These are phyloP conservation scores for Leucophenga montana DNA, from an alignment of 2,888 invertebrate genomes.

Conservation along the genomic window DNA sequence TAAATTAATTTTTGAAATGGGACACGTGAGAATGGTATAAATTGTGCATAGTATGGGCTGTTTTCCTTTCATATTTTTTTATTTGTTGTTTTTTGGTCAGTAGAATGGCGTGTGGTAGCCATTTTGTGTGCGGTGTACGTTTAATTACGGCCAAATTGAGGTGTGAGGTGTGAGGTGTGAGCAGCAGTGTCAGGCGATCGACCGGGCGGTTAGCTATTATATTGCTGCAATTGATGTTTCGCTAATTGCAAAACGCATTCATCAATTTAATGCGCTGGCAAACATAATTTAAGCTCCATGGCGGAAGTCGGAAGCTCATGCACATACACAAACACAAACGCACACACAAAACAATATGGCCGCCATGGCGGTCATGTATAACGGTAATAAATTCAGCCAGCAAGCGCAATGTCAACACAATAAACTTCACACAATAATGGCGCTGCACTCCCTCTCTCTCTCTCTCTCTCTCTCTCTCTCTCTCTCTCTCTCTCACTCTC, in stretches of 20 bases:
- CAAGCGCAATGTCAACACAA: constrained; percentile 25
- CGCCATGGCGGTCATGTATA: constrained; percentile 24
- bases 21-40: constrained; percentile 18
- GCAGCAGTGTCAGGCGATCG: neutral
- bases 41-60: neutral
- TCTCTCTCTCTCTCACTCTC: neutral
- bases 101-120: neutral
- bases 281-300: constrained; percentile 21
- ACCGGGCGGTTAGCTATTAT: neutral
- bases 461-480: neutral
- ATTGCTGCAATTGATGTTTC: constrained; percentile 14
- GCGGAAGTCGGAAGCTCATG: constrained; percentile 18
- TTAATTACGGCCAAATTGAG: neutral
- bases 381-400: constrained; percentile 21
- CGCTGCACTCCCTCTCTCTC: neutral
- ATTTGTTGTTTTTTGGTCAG: neutral
- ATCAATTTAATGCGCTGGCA: constrained; percentile 22
- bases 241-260: constrained; percentile 27
- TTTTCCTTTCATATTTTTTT: neutral
- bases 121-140: neutral
- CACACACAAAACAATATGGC: constrained; percentile 17
- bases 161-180: neutral
- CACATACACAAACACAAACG: neutral
- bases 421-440: constrained; percentile 21
- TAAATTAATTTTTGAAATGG: constrained; percentile 25